These are phyloP conservation scores for Sminthurinus aureus DNA, from an alignment of 2,888 invertebrate genomes.

Conservation along the genomic window DNA sequence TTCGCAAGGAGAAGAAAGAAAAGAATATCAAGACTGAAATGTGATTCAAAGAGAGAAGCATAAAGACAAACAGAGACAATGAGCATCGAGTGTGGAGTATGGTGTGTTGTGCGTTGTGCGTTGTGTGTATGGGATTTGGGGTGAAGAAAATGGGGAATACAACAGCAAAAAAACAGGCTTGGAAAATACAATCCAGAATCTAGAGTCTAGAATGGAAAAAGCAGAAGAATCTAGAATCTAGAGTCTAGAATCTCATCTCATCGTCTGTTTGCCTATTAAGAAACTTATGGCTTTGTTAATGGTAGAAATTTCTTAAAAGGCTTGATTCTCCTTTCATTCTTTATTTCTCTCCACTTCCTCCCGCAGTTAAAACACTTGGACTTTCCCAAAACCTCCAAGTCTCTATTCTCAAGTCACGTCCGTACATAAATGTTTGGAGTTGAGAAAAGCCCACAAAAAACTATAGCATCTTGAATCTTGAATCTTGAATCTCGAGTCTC, in stretches of 20 bases:
- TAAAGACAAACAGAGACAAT: too few species aligned
- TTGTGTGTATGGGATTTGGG: too few species aligned
- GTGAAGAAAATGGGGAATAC: not conserved
- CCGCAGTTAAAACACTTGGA: not conserved
- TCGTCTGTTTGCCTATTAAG: not conserved
- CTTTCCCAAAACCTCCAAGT: too few species aligned
- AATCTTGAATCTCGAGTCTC: too few species aligned
- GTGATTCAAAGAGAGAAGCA: too few species aligned
- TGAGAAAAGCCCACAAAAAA: too few species aligned
- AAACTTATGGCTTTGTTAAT: constrained; percentile 31
- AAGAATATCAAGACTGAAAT: not conserved
- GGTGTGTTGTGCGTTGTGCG: too few species aligned
- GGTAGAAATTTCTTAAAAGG: constrained; percentile 40
- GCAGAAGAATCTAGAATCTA: not conserved
- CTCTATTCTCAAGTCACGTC: too few species aligned
- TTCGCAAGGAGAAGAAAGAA: not conserved
- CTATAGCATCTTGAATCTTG: too few species aligned
- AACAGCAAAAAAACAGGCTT: not conserved
- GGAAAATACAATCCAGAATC: not conserved
- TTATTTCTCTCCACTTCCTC: not conserved
- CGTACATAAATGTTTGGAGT: too few species aligned
- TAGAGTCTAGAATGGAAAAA: not conserved
- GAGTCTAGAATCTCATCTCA: not conserved
- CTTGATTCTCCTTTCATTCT: constrained; percentile 9
- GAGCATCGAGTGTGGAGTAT: too few species aligned